Base-by-base conservation (phyloP, 2,888 invertebrate species). In the Thumatha senex region DNA sequence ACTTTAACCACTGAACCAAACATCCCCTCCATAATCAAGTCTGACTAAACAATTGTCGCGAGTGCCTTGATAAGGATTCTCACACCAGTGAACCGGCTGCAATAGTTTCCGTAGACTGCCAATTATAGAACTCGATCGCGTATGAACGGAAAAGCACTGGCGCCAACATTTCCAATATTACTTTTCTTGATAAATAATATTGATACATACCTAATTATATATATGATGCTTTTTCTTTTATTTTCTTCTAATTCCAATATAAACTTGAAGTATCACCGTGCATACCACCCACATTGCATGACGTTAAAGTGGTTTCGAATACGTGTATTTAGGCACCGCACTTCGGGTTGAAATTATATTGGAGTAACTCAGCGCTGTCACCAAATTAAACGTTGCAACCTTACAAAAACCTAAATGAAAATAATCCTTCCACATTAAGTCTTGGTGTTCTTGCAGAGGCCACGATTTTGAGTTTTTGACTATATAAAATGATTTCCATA, bases 391-490 rank as follows among this genome's bases (percentile, higher is more conserved):
- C 74, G 78, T 72, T 58, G 88, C 87, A 84, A 70, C 85, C 89
- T 47, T 81, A 83, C 61, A 54, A 75, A 72, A 56, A 67, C 76
- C 74, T 80, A 80, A 86, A 86, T 82, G 86, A 78, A 83, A 84
- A 80, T 87, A 88, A 86, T 74, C 86, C 86, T 61, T 69, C 74
- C 74, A 84, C 84, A 67, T 72, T 76, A 77, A 74, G 74, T 24
- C 18, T 59, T 58, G 55, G 68, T 68, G 70, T 80, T 78, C 63
- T n/a, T n/a, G n/a, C n/a, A n/a, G n/a, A n/a, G n/a, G n/a, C n/a
- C n/a, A n/a, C n/a, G n/a, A n/a, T n/a, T n/a, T n/a, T n/a, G n/a
- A 73, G n/a, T n/a, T n/a, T n/a, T n/a, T n/a, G n/a, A n/a, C n/a
- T n/a, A n/a, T n/a, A n/a, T n/a, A n/a, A n/a, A n/a, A n/a, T n/a